phyloP scores from a whole-genome alignment of 2,888 invertebrate genomes.

The Morpho deidamia region DNA sequence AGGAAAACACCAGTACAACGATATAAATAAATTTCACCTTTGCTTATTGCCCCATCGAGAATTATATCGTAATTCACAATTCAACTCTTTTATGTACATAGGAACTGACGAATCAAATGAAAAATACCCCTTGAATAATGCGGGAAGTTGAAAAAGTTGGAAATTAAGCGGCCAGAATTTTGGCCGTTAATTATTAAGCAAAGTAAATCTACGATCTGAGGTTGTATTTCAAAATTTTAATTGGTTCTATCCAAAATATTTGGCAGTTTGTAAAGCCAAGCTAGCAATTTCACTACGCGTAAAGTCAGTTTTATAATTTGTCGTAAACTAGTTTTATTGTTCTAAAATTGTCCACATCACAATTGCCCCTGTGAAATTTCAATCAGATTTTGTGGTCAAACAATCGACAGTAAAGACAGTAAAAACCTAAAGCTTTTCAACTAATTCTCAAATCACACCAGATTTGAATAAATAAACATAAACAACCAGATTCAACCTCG shows the following conservation, averaged over 20 bases:
- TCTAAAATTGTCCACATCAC: neutral
- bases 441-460: no score
- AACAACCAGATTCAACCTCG: no score
- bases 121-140: constrained; percentile 46
- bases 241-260: neutral
- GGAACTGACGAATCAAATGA: no score
- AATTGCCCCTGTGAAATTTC: neutral
- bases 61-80: no score
- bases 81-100: no score
- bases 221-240: constrained; percentile 5
- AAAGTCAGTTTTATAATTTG: neutral
- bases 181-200: constrained; percentile 54
- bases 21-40: no score
- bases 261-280: neutral
- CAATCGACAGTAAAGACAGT: no score
- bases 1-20: no score
- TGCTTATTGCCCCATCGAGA: no score
- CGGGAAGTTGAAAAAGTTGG: constrained; percentile 62
- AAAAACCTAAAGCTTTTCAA: no score
- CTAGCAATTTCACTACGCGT: neutral
- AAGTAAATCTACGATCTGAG: constrained; percentile 35
- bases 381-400: no score
- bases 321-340: neutral
- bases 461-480: no score
- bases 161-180: constrained; percentile 58